Base-by-base conservation (phyloP, 30 jellyfish, hydroid and myxozoan genomes). In the Hydra vulgaris region DNA sequence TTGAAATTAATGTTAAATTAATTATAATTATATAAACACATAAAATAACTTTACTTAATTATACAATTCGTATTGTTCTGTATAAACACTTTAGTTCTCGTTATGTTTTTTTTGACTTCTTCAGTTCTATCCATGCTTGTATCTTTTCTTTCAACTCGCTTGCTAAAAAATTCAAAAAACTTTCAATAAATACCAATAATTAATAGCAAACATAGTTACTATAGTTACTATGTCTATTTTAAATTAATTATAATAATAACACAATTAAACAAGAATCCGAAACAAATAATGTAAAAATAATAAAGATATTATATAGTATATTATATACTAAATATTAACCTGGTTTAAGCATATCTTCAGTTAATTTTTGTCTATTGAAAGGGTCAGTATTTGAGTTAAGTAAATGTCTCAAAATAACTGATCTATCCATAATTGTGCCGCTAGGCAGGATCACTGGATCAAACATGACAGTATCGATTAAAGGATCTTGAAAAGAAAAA, bases 361-460 rank as follows among this genome's bases (percentile, higher is more conserved):
- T 89, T 12, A 89, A 83, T 27, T 80, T 81, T 61, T 84, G 90
- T 23, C 96, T 90, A 80, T 82, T 89, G 88, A 89, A 89, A 17
- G 96, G 96, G 76, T 89, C 96, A 23, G 96, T 89, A 25, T 90
- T 79, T 0, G 96, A 89, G 74, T 89, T 89, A 8, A 89, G 83
- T 24, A 89, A 86, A 74, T 89, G 96, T 0, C 96, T 82, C 4
- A 80, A 69, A n/a, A 89, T 89, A 79, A 89, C 87, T 8, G 94
- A 87, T 16, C 96, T 87, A 53, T 89, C 96, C 96, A 89, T 89
- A 22, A 89, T 77, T 66, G 88, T 84, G 53, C 96, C 96, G 78
- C 96, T 89, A 25, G 96, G 96, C 5, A 89, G 85, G 82, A 83
- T 90, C 81, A 89, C 96, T n/a, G 96, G 96, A 72, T 89, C 92